A percentile compares a stretch with the other conserved stretches of the same genome.
Conservation (phyloP, 1,140 invertebrate species). For the Aphelenchoides besseyi region DNA sequence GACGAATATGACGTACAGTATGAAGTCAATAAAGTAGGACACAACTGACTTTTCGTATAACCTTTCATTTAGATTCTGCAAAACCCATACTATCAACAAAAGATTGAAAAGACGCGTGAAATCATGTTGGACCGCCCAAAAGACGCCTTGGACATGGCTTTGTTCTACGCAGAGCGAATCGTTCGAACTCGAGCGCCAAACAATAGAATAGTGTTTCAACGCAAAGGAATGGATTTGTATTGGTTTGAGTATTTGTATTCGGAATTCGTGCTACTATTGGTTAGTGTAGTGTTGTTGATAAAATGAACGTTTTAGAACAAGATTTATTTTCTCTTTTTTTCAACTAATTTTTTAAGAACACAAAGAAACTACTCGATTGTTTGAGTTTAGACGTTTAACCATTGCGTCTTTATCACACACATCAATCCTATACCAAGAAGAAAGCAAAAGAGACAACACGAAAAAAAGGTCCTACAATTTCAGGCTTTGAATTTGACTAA, state of each 20-base stretch:
- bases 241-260: slow-evolving; percentile 12
- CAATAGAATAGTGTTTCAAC: background rate
- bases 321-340: background rate
- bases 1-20: background rate
- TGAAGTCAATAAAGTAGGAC: background rate
- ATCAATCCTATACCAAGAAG: too few relatives aligned
- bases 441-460: background rate
- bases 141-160: background rate
- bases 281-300: background rate
- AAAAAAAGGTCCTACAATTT: background rate
- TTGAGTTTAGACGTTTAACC: too few relatives aligned
- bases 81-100: slow-evolving; percentile 7
- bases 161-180: slow-evolving; percentile 2
- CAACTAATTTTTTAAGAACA: background rate
- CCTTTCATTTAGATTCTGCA: background rate
- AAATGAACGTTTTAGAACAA: background rate
- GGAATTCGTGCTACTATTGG: background rate
- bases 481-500: slow-evolving; percentile 32
- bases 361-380: too few relatives aligned
- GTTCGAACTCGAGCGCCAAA: background rate
- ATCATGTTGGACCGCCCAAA: background rate
- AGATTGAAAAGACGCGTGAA: background rate
- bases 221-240: slow-evolving; percentile 5
- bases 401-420: too few relatives aligned
- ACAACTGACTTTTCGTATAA: background rate